Base-by-base conservation (phyloP, 2,888 invertebrate species). In the Coelinius sp. region DNA sequence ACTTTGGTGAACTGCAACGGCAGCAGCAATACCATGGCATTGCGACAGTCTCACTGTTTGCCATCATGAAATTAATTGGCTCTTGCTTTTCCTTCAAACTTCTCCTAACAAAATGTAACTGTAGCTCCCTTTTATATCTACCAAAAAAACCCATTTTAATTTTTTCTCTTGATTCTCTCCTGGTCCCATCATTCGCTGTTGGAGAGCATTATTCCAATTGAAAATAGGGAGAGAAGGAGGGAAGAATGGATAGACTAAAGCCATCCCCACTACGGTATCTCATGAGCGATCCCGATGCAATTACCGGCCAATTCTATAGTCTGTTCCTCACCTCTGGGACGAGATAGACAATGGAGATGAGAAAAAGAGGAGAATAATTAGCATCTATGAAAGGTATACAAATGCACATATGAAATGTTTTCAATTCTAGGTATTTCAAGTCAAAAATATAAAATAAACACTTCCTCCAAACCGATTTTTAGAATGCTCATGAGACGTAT, bases 11-110 rank as follows among this genome's bases (percentile, higher is more conserved):
- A 81, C 81, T 81, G 80, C 81, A 81, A 10, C 6, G 10, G n/a
- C n/a, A n/a, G n/a, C n/a, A 38, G 81, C 82, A 81, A 81, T 52
- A 22, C 52, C 59, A 80, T 79, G 67, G 78, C 81, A 80, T 81
- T 81, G 81, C 81, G 81, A 81, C 81, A 81, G 81, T 81, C 80
- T 81, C 81, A 79, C 81, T 81, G 81, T 81, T 81, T 81, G 81
- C 81, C 79, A 80, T 81, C 81, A 80, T 81, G 80, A 81, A 81
- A 81, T 81, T 81, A 81, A 81, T 81, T 81, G 81, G 81, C 81
- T 81, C 77, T 78, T 75, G 68, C 52, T 69, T 67, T 41, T 35
- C 53, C 12, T 8, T 2, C 46, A 10, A 14, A 8, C 24, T 24
- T 38, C 20, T 41, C 12, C 62, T 31, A 31, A 25, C 73, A 65